Conservation (phyloP, 2,113 vertebrate species). For the Callaeas wilsoni region DNA sequence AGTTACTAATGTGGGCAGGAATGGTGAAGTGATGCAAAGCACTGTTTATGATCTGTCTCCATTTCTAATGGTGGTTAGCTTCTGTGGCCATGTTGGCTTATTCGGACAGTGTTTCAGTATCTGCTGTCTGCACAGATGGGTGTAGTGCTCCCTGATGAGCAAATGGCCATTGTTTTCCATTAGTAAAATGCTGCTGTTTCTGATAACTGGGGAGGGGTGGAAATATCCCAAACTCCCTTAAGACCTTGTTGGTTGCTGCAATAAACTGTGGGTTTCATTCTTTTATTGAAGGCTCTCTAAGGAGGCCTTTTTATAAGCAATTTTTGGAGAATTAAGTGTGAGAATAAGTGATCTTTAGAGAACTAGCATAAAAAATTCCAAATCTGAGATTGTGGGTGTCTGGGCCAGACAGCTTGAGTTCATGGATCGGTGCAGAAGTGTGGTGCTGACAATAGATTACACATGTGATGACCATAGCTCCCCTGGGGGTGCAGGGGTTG, state of each 20-base stretch:
- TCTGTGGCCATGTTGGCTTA: neutral
- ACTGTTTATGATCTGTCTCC: neutral
- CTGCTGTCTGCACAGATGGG: neutral
- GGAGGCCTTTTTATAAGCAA: neutral
- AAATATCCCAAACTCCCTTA: neutral
- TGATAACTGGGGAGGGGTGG: neutral
- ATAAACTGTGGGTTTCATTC: neutral
- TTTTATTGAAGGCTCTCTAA: neutral
- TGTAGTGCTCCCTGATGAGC: neutral
- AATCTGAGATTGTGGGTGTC: neutral
- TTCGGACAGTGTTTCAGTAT: neutral
- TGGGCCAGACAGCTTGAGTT: neutral
- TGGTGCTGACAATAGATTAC: neutral
- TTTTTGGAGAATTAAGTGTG: neutral
- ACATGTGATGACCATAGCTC: fast-evolving
- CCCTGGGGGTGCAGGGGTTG: neutral
- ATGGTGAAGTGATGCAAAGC: conserved; percentile 4
- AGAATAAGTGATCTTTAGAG: neutral
- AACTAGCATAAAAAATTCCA: neutral
- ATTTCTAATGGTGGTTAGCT: neutral
- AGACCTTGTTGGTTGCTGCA: neutral
- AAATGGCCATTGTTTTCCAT: neutral
- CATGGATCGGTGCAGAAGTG: neutral
- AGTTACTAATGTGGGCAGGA: conserved; percentile 23
- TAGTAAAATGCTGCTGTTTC: neutral